These are phyloP conservation scores for Peromyscus nudipes DNA, from an alignment of 2,797 vertebrate genomes.

Conservation along the genomic window DNA sequence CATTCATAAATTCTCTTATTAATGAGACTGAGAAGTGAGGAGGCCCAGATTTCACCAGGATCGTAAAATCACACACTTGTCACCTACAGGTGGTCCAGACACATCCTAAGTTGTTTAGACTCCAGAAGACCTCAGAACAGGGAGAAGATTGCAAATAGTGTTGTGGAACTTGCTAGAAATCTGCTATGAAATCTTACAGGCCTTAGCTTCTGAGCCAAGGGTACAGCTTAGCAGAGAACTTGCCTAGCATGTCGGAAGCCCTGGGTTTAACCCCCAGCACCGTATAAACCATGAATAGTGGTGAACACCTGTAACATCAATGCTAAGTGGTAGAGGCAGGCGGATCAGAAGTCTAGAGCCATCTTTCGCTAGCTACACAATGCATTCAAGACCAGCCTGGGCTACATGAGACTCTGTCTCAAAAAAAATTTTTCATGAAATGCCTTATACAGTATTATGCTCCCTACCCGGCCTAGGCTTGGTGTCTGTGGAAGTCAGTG, in stretches of 20 bases:
- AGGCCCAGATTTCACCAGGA: neutral
- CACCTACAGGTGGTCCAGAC: neutral
- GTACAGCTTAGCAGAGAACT: neutral
- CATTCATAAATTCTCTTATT: neutral
- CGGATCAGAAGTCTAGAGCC: neutral
- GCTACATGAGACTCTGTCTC: neutral
- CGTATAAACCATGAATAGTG: neutral
- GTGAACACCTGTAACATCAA: neutral
- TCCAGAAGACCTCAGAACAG: neutral
- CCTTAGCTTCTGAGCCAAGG: neutral
- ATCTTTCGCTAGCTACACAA: neutral
- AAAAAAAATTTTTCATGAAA: neutral
- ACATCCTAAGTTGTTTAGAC: neutral
- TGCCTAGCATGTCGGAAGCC: neutral
- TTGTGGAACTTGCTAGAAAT: conserved; percentile 51
- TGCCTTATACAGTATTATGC: neutral
- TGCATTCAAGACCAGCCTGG: neutral
- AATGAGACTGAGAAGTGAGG: neutral
- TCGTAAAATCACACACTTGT: neutral
- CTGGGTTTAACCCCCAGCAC: neutral
- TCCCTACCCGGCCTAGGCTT: neutral
- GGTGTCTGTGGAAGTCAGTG: neutral
- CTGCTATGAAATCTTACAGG: neutral
- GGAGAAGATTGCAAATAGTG: neutral
- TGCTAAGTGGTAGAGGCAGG: neutral